Percentiles rank a stretch among this genome's conserved stretches.
Evolutionary conservation across 2,113 vertebrate species (phyloP).

Genomic region (Mormoops blainvillei): DNA sequence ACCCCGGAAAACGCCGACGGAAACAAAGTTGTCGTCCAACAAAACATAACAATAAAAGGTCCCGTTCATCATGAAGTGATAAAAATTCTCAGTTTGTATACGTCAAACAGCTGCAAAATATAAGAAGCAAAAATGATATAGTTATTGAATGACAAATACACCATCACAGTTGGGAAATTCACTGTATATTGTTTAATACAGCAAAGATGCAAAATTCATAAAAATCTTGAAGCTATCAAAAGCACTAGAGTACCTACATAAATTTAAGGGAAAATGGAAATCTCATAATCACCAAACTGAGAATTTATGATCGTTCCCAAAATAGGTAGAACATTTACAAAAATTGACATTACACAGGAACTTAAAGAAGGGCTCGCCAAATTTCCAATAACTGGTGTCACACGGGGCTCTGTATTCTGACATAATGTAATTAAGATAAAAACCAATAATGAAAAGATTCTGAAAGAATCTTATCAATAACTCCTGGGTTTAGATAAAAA

Average conservation of each 20-base stretch:
- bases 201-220: not conserved
- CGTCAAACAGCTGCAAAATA: not conserved
- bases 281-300: not conserved
- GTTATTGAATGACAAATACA: not conserved
- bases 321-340: not conserved
- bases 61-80: not conserved
- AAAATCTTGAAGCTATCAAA: not conserved
- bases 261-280: not conserved
- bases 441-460: not conserved
- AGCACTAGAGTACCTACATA: not conserved
- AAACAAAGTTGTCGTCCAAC: too few relatives aligned
- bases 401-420: fast-evolving
- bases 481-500: not conserved
- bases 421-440: not conserved
- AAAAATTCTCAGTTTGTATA: not conserved
- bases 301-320: not conserved
- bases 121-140: not conserved
- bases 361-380: not conserved
- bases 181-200: fast-evolving
- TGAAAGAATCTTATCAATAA: not conserved
- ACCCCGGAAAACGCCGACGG: not conserved
- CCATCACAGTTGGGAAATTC: not conserved
- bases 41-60: fast-evolving
- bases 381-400: not conserved
- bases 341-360: not conserved